These are phyloP conservation scores for Eospalax fontanierii DNA, from an alignment of 2,797 vertebrate species.

Conservation along the genomic window DNA sequence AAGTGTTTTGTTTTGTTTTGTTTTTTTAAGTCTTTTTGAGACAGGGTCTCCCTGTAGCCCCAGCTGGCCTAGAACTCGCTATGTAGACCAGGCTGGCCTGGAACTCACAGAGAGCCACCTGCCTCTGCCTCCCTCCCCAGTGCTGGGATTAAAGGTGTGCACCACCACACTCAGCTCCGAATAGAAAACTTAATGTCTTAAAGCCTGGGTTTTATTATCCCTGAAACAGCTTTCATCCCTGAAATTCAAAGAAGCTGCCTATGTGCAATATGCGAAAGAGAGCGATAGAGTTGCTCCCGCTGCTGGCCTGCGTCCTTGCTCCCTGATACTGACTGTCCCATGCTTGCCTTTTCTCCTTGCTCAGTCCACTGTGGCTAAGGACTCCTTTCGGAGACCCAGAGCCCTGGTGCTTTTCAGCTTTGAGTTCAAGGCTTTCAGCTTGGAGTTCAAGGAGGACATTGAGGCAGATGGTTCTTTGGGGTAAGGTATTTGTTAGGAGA, in stretches of 20 bases:
- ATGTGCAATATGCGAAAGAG: no score
- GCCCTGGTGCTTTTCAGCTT: not conserved
- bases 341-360: not conserved
- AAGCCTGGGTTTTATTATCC: not conserved
- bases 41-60: no score
- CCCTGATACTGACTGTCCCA: not conserved
- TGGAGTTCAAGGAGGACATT: not conserved
- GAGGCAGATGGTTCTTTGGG: not conserved
- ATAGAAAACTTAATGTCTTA: not conserved
- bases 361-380: not conserved
- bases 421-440: not conserved
- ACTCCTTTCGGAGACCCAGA: not conserved
- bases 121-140: no score
- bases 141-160: no score
- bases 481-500: not conserved
- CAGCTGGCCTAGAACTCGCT: no score
- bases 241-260: not conserved
- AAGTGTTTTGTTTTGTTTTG: no score
- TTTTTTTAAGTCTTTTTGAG: no score
- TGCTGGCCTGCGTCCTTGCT: rapidly evolving
- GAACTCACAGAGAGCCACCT: no score
- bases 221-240: not conserved
- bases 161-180: no score
- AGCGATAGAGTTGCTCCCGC: rapidly evolving
- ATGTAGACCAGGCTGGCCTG: no score